Base-by-base conservation (phyloP, 2,888 invertebrate genomes). In the Apotomis turbidana region DNA sequence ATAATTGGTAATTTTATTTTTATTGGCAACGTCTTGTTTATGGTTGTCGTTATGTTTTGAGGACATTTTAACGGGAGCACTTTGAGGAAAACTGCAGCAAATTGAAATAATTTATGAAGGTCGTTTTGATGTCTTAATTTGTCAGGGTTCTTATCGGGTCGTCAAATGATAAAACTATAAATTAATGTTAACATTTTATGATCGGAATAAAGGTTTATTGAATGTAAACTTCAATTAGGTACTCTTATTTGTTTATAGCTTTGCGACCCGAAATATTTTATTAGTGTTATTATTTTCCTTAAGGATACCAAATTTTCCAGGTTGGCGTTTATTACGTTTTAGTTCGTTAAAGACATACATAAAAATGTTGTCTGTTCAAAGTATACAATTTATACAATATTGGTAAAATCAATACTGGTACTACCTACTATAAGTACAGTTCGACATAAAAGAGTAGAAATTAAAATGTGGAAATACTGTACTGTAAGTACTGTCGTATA, bases 131-230 rank as follows among this genome's bases (percentile, higher is more conserved):
- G 44, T 55, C 67, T 57, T 52, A 46, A 71, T 68, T 71, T 68
- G 67, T 13, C 59, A 46, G 36, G 13, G 36, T 71, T 4, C 12
- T 71, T 71, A 71, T 68, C 51, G n/a, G 55, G 51, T 61, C 61
- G 55, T 61, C 51, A 67, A 57, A 62, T 55, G 36, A 49, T 55
- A 61, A 60, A 67, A 60, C 15, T 54, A 55, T 71, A 57, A 67
- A 71, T 71, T 71, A 15, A 61, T 51, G 71, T 49, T 63, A 64
- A 46, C 51, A 60, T 62, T 71, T 68, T 62, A 68, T 62, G 38
- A 55, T 10, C 6, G 10, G 55, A 55, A 71, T 71, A 57, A 71
- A 70, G 44, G 8, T 12, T 57, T 62, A 70, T 70, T 57, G 55
- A 49, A 62, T 36, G 10, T 55, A 57, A 62, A 63, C 27, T 46